Percentiles rank a stretch among this genome's conserved stretches.
Evolutionary conservation across 2,113 vertebrate species (phyloP).

Genomic region (Brienomyrus brachyistius): DNA sequence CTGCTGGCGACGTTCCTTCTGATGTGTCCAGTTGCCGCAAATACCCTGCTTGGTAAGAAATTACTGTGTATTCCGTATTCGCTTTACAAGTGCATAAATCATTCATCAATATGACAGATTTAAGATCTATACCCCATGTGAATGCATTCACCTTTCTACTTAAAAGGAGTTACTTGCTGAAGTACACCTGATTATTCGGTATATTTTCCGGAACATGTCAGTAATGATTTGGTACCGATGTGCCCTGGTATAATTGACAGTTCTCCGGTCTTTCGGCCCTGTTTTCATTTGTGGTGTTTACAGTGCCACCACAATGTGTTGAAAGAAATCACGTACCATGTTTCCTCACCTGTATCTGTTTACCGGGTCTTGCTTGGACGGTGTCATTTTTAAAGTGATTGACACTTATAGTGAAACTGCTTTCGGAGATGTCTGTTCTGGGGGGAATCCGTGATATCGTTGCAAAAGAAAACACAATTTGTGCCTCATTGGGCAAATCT

Average conservation of each 20-base stretch:
- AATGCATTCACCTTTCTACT: not conserved
- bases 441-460: not conserved
- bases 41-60: slow-evolving; percentile 44
- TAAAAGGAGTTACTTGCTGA: not conserved
- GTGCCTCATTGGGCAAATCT: not conserved
- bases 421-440: not conserved
- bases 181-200: not conserved
- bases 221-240: not conserved
- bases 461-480: not conserved
- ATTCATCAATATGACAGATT: not conserved
- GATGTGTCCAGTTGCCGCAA: slow-evolving; percentile 10
- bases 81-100: not conserved
- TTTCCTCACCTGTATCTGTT: not conserved
- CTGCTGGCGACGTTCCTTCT: slow-evolving; percentile 23
- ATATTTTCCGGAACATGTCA: not conserved
- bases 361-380: not conserved
- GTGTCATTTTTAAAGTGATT: not conserved
- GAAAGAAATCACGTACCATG: not conserved
- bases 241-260: not conserved
- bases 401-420: not conserved
- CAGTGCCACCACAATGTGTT: not conserved
- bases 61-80: not conserved
- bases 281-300: not conserved
- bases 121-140: not conserved
- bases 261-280: not conserved